Evolutionary conservation across 2,888 invertebrate species (phyloP), one percentile per base, ranked within the genome.

Genomic region (Chymomyza caudatula): DNA sequence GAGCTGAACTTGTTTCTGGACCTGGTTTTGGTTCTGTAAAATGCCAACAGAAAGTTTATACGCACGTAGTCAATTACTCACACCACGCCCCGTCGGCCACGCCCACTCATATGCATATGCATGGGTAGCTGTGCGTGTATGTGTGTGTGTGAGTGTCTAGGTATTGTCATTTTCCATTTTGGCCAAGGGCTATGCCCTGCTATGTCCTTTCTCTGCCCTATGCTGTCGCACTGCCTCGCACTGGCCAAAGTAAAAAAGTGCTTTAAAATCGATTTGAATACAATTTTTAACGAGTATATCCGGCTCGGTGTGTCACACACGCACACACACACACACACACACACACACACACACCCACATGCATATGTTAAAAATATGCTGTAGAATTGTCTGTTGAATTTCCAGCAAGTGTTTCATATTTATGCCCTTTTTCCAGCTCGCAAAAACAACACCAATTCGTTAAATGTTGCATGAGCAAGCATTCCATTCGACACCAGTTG

Each of bases 11-110:
- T 60, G 60, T 20, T 47, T 51, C 51, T 20, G 51, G n/a, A 20
- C 51, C 51, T 37, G 29, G 29, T 37, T 37, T 56, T 67, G 63
- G 56, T 65, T 73, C 69, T 63, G 52, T 76, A 76, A 80, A 82
- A 82, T 82, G 74, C 83, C 80, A 85, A 58, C 74, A 76, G 74
- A 85, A 85, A 85, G 70, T 82, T 82, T 82, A 85, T 85, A 79
- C 82, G 83, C 82, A 85, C 82, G 82, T 82, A 82, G 82, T 82
- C 82, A 82, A 82, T 82, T 82, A 82, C 82, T 82, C 85, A 82
- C 71, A 78, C 85, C 82, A 74, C 67, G 23, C 23, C 25, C 17
- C 47, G 5, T 6, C 13, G 5, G 44, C 19, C 13, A 47, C 0
- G 17, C 22, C 20, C 51, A 2, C 51, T 11, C 51, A 22, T 51